Evolutionary conservation across 1,140 invertebrate species (phyloP).

Genomic region (Charaxes varanes): DNA sequence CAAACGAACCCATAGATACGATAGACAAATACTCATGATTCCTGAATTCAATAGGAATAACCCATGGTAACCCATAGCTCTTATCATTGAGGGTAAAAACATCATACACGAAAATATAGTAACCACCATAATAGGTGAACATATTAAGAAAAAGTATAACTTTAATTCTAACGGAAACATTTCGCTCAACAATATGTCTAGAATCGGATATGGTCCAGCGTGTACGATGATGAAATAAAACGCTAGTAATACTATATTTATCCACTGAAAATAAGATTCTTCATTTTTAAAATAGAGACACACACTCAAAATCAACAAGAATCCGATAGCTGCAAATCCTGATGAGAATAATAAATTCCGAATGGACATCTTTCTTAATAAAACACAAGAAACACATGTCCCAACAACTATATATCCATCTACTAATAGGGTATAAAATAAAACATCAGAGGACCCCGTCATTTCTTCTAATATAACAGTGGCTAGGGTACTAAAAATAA

Average conservation of each 20-base stretch:
- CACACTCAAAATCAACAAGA: background rate
- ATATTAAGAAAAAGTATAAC: background rate
- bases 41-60: background rate
- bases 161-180: background rate
- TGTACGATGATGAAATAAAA: background rate
- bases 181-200: background rate
- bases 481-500: background rate
- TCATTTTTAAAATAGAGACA: slow-evolving; percentile 1
- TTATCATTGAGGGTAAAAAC: background rate
- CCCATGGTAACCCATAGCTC: too few relatives aligned
- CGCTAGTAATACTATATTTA: background rate
- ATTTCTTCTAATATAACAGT: slow-evolving; percentile 2
- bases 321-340: background rate
- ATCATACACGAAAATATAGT: background rate
- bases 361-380: background rate
- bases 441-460: background rate
- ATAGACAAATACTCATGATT: background rate
- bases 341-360: background rate
- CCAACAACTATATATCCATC: background rate
- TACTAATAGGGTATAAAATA: background rate
- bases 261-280: background rate
- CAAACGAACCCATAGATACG: background rate
- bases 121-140: background rate
- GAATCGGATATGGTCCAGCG: background rate
- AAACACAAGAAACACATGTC: background rate